phyloP scores from a whole-genome alignment of 2,113 vertebrate species.

The Vulpes vulpes region DNA sequence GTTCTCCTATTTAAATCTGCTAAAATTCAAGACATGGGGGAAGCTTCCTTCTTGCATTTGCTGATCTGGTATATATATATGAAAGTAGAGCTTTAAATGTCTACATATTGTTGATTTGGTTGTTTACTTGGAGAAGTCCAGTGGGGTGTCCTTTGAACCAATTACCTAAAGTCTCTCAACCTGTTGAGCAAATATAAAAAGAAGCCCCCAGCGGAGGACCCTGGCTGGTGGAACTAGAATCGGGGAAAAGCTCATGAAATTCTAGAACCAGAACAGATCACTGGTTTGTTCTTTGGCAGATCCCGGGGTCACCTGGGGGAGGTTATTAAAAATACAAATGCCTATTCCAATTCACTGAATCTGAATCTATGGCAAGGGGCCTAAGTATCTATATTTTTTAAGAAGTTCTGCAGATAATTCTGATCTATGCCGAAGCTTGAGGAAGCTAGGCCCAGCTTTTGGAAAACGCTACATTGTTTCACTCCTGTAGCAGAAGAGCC shows the following conservation, averaged over 20 bases:
- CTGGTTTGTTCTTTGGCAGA: background rate
- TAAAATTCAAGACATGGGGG: background rate
- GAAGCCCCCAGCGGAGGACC: background rate
- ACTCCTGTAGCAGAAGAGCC: background rate
- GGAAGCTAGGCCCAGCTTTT: background rate
- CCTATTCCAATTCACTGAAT: background rate
- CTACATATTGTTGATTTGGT: slow-evolving; percentile 63
- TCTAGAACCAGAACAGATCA: background rate
- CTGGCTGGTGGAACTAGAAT: background rate
- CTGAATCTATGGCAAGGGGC: background rate
- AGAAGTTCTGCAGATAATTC: slow-evolving; percentile 35
- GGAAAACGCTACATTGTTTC: background rate
- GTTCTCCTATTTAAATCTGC: slow-evolving; percentile 55
- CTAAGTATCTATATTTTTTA: background rate
- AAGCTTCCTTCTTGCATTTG: background rate
- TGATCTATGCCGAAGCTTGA: background rate
- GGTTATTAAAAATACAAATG: slow-evolving; percentile 19
- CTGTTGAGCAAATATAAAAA: slow-evolving; percentile 49
- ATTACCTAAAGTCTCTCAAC: background rate
- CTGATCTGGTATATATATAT: background rate
- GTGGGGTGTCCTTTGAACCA: slow-evolving; percentile 54
- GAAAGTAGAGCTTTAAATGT: slow-evolving; percentile 16
- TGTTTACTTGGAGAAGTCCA: slow-evolving; percentile 49
- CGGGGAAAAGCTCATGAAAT: background rate
- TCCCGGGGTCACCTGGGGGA: background rate